Evolutionary conservation across 2,797 vertebrate genomes (phyloP).

Genomic region (Sphenodon punctatus): DNA sequence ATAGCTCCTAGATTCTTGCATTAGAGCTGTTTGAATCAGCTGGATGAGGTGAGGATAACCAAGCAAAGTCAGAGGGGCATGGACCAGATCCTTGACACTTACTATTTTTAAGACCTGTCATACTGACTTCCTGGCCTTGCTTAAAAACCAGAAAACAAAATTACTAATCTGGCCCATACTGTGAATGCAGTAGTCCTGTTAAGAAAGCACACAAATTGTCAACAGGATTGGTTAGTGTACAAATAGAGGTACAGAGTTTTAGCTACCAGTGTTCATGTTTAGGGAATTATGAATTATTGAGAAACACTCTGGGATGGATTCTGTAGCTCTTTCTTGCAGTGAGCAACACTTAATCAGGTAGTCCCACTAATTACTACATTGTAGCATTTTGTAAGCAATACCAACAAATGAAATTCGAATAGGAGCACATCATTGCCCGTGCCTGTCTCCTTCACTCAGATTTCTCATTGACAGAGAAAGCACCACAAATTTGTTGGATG

Average conservation of each 20-base stretch:
- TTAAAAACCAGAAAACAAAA: conserved; percentile 15
- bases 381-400: conserved; percentile 21
- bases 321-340: neutral
- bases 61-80: neutral
- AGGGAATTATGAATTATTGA: conserved; percentile 51
- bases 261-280: conserved; percentile 31
- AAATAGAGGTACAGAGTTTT: conserved; percentile 44
- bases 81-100: neutral
- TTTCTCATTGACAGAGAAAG: conserved; percentile 40
- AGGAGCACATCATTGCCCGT: neutral
- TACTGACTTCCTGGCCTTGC: neutral
- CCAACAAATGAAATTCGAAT: conserved; percentile 24
- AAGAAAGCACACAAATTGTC: conserved; percentile 24
- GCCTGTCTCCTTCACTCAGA: neutral
- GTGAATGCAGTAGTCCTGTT: conserved; percentile 11
- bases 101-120: neutral
- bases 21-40: neutral
- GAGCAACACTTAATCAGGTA: neutral
- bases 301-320: neutral
- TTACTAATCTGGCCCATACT: conserved; percentile 1
- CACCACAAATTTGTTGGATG: conserved; percentile 19
- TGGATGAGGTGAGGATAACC: neutral
- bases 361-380: conserved; percentile 19
- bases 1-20: neutral
- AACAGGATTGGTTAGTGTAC: conserved; percentile 12